Percentiles rank a stretch among this genome's conserved stretches.
These are phyloP conservation scores for Drosophila pegasa DNA, from an alignment of 2,888 invertebrate species.

Conservation along the genomic window DNA sequence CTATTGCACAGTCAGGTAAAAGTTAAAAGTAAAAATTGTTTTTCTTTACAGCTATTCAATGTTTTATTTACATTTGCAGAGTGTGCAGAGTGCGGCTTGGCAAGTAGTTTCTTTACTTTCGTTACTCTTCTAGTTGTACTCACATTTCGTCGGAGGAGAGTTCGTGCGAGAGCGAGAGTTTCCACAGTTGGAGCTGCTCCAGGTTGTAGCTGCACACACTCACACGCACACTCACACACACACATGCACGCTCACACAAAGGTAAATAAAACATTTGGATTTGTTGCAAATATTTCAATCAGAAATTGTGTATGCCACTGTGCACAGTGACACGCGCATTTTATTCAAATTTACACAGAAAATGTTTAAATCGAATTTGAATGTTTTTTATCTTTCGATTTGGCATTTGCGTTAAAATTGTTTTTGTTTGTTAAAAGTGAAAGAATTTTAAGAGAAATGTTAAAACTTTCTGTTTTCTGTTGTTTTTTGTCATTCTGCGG, in stretches of 20 bases:
- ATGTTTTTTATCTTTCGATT: neutral
- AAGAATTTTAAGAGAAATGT: conserved; percentile 23
- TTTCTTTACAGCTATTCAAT: conserved; percentile 39
- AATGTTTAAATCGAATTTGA: conserved; percentile 16
- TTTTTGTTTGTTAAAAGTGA: conserved; percentile 3
- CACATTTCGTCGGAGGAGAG: conserved; percentile 39
- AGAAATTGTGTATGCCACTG: conserved; percentile 64
- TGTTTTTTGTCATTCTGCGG: conserved; percentile 54
- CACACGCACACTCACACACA: conserved; percentile 21
- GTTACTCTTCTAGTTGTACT: conserved; percentile 39
- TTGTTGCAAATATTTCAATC: conserved; percentile 66
- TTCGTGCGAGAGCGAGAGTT: conserved; percentile 6
- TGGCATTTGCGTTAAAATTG: conserved; percentile 13
- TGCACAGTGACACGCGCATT: conserved; percentile 65
- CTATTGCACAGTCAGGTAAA: conserved; percentile 60
- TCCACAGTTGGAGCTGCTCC: conserved; percentile 11
- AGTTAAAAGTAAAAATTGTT: conserved; percentile 27
- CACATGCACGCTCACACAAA: conserved; percentile 45
- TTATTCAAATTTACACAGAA: conserved; percentile 73
- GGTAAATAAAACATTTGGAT: conserved; percentile 70
- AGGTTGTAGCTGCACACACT: conserved; percentile 14
- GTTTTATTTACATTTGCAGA: conserved; percentile 68
- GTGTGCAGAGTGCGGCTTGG: conserved; percentile 37
- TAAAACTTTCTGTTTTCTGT: conserved; percentile 32
- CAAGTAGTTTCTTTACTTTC: conserved; percentile 1